phyloP scores from a whole-genome alignment of 2,113 vertebrate species.

The Odocoileus hemionus region DNA sequence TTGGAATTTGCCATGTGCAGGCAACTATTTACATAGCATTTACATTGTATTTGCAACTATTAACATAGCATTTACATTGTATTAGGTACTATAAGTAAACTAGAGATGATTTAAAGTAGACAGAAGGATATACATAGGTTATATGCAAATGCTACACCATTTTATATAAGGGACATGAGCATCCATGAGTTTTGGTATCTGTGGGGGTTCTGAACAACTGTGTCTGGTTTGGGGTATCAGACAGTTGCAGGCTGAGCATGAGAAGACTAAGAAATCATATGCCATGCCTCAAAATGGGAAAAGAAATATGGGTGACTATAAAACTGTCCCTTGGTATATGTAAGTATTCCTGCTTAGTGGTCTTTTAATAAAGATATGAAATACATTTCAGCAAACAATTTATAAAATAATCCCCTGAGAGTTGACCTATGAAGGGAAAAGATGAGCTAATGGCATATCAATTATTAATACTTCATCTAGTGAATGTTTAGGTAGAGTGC shows the following conservation, averaged over 20 bases:
- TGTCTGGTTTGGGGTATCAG: not conserved
- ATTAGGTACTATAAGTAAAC: not conserved
- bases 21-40: not conserved
- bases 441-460: conserved; percentile 34
- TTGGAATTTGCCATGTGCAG: not conserved
- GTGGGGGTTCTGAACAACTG: not conserved
- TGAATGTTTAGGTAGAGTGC: conserved; percentile 39
- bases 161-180: not conserved
- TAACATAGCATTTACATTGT: not conserved
- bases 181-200: not conserved
- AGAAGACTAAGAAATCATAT: conserved; percentile 17
- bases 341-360: conserved; percentile 44
- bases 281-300: conserved; percentile 10
- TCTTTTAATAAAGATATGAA: conserved; percentile 38
- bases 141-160: not conserved
- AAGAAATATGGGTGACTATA: not conserved
- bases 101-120: not conserved
- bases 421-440: not conserved
- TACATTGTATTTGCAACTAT: not conserved
- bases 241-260: not conserved
- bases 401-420: conserved; percentile 47
- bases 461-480: conserved; percentile 48
- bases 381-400: conserved; percentile 51
- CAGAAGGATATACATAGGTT: not conserved
- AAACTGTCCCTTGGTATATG: not conserved